A percentile compares a stretch with the other conserved stretches of the same genome.
Evolutionary conservation across 92 coral and sea anemone species (phyloP).

Genomic region (Epizoanthus scotinus): DNA sequence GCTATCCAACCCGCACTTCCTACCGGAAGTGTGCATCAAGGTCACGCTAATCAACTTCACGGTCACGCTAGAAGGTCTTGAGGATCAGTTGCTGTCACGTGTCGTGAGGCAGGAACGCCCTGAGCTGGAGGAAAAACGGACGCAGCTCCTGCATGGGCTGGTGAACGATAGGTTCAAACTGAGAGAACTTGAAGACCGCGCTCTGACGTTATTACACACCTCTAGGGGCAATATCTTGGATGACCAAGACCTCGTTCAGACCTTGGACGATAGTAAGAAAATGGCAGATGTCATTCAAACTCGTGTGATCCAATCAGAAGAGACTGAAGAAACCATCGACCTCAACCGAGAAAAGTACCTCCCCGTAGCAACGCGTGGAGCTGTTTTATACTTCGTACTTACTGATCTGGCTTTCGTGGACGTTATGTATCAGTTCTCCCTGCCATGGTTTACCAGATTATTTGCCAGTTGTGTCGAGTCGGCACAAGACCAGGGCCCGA

Average conservation of each 20-base stretch:
- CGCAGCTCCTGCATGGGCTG: slow-evolving; percentile 64
- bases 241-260: slow-evolving; percentile 86
- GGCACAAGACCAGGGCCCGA: slow-evolving; percentile 52
- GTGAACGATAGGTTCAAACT: slow-evolving; percentile 86
- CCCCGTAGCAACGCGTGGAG: slow-evolving; percentile 92
- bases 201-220: slow-evolving; percentile 74
- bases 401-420: slow-evolving; percentile 82
- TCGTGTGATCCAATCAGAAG: slow-evolving; percentile 88
- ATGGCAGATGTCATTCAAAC: slow-evolving; percentile 88
- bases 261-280: slow-evolving; percentile 91
- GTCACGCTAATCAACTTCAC: slow-evolving; percentile 92
- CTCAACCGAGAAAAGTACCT: slow-evolving; percentile 83
- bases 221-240: slow-evolving; percentile 94
- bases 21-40: slow-evolving; percentile 93
- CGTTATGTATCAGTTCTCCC: slow-evolving; percentile 95
- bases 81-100: slow-evolving; percentile 95
- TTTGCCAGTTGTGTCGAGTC: slow-evolving; percentile 83
- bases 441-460: slow-evolving; percentile 85
- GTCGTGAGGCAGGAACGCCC: slow-evolving; percentile 89
- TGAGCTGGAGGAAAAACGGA: slow-evolving; percentile 76
- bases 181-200: slow-evolving; percentile 88
- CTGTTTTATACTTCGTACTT: slow-evolving; percentile 85
- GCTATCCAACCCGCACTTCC: slow-evolving; percentile 89
- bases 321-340: slow-evolving; percentile 71
- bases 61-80: slow-evolving; percentile 95